Base-by-base conservation (phyloP, 2,888 invertebrate genomes). In the Limnephilus marmoratus region DNA sequence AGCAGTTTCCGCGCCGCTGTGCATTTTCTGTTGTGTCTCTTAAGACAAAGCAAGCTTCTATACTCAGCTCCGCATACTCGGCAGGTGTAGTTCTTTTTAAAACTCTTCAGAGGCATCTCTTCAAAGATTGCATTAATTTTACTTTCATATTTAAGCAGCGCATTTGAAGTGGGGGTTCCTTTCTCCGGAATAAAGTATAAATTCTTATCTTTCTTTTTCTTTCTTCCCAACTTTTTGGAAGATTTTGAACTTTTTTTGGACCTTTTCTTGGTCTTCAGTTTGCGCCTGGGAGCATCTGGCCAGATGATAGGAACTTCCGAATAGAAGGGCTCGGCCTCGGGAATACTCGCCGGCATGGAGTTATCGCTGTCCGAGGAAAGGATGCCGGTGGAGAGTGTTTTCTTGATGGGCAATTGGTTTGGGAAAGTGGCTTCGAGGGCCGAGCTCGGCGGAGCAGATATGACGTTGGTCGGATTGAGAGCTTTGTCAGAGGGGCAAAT, bases 61-160 rank as follows among this genome's bases (percentile, higher is more conserved):
- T 81, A 80, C 13, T 37, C 31, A 29, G 29, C 31, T 31, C 82
- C 41, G 34, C 90, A 90, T 45, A 90, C 82, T 49, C 29, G 24
- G 49, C 90, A 90, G 31, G 18, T 31, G 31, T 45, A 53, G n/a
- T 53, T 49, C 13, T 45, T 34, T 82, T 29, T 45, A 45, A 31
- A 45, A 34, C 24, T 31, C 12, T 90, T 90, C n/a, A 24, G 37
- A 41, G 29, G 29, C 31, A 45, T 24, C 29, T 45, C 34, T 80
- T 89, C n/a, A 37, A 89, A 89, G 1, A 89, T n/a, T 89, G 29
- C 37, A 89, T 89, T 81, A 41, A 89, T 89, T 89, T 89, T 89
- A n/a, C 12, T 41, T 89, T 80, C 89, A 89, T 89, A 89, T 80
- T 81, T 80, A 4, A 31, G n/a, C 41, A 81, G 41, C 7, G 89